A percentile compares a stretch with the other conserved stretches of the same genome.
phyloP scores from a whole-genome alignment of 2,888 invertebrate genomes.

The Griposia aprilina region DNA sequence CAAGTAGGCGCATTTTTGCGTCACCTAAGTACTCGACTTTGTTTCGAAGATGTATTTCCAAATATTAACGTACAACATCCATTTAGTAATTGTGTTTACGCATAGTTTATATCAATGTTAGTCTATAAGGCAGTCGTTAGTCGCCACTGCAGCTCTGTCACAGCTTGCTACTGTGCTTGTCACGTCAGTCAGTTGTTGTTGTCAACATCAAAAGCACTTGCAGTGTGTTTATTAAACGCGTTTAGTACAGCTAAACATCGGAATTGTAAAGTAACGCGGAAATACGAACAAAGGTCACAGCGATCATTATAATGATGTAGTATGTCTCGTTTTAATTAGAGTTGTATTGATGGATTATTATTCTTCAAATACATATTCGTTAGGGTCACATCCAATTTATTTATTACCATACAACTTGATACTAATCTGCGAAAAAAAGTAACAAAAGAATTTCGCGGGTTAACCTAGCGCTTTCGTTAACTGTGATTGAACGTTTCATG shows the following conservation, averaged over 20 bases:
- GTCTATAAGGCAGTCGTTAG: background rate
- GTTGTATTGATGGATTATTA: background rate
- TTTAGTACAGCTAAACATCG: background rate
- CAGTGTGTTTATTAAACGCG: background rate
- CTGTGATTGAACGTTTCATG: too few relatives aligned
- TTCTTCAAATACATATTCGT: background rate
- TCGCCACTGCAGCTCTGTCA: background rate
- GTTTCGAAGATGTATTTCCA: background rate
- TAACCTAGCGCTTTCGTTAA: too few relatives aligned
- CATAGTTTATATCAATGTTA: background rate
- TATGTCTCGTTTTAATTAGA: background rate
- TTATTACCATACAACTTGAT: background rate
- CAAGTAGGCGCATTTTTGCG: background rate
- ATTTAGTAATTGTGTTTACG: background rate
- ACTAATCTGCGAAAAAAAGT: too few relatives aligned
- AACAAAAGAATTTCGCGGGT: too few relatives aligned
- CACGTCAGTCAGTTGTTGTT: background rate
- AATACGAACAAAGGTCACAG: background rate
- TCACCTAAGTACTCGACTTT: background rate
- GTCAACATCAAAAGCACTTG: background rate
- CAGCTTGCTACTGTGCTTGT: constrained; percentile 1
- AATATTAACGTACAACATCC: background rate
- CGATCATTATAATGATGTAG: background rate
- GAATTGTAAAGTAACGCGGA: background rate
- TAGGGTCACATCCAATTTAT: background rate